Evolutionary conservation across 2,888 invertebrate species (phyloP), one percentile per base, ranked within the genome.

Genomic region (Epirrhoe alternata): DNA sequence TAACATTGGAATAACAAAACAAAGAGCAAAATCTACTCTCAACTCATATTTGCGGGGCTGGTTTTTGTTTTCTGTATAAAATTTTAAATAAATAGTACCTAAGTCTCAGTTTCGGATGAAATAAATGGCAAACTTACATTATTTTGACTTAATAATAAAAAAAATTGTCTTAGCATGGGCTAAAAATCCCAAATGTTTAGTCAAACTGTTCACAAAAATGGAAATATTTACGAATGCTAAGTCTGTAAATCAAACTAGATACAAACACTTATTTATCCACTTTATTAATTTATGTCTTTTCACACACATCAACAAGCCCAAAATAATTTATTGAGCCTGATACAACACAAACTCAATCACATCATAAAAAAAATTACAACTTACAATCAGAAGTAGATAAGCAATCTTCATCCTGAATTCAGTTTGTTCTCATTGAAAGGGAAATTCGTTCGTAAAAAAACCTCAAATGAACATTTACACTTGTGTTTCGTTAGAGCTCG

Each of bases 371-470:
- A 65, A 24, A 61, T 42, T 12, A 16, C 38, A 17, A 92, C 93
- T 93, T 80, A 93, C 93, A 83, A 90, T 77, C 49, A 90, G 71
- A 70, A 92, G 78, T 73, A 89, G 78, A 78, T 87, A 80, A 74
- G 84, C 81, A 70, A 87, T 85, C 87, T 84, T 90, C 93, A 93
- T 93, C 74, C 77, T 90, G 78, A 71, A 77, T 70, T 80, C 78
- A 74, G 72, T 74, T 68, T 64, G 64, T 70, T 78, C 70, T 84
- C 80, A 85, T 84, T 73, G 74, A 83, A 77, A 80, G 82, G 84
- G 79, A 85, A 86, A 85, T 87, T 93, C 93, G 93, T 92, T 92
- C 90, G 84, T 82, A 81, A 78, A 80, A 77, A 82, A 84, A 85
- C 82, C 71, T 80, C 75, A 77, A 78, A 70, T 78, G 68, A 73